Evolutionary conservation across 2,113 vertebrate genomes (phyloP).

Genomic region (Tragelaphus strepsiceros): DNA sequence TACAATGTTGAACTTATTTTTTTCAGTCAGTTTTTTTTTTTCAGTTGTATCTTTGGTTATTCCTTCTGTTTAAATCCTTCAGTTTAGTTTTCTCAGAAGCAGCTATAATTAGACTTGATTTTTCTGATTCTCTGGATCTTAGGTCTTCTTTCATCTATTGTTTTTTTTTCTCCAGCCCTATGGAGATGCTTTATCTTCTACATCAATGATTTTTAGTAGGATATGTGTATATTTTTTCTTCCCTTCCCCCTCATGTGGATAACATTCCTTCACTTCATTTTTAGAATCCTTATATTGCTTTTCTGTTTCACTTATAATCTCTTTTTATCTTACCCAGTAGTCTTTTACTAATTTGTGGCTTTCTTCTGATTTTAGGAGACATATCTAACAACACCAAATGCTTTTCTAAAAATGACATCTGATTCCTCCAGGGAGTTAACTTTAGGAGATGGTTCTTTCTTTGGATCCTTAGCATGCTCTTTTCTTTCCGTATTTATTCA

Average conservation of each 20-base stretch:
- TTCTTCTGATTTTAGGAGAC: background rate
- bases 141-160: background rate
- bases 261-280: background rate
- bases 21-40: background rate
- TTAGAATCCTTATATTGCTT: background rate
- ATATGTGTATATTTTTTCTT: background rate
- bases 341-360: conserved; percentile 3
- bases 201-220: background rate
- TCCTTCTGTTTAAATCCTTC: background rate
- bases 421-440: background rate
- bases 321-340: background rate
- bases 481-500: background rate
- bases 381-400: background rate
- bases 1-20: background rate
- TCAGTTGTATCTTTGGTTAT: background rate
- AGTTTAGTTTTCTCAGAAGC: conserved; percentile 18
- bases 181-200: background rate
- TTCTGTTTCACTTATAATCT: background rate
- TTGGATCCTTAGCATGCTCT: background rate
- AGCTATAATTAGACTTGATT: background rate
- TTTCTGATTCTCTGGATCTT: background rate
- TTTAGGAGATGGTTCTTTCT: background rate
- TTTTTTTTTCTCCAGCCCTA: background rate
- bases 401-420: background rate
- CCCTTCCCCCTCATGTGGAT: no score